phyloP scores from a whole-genome alignment of 2,113 vertebrate species.

The Zapus hudsonius region DNA sequence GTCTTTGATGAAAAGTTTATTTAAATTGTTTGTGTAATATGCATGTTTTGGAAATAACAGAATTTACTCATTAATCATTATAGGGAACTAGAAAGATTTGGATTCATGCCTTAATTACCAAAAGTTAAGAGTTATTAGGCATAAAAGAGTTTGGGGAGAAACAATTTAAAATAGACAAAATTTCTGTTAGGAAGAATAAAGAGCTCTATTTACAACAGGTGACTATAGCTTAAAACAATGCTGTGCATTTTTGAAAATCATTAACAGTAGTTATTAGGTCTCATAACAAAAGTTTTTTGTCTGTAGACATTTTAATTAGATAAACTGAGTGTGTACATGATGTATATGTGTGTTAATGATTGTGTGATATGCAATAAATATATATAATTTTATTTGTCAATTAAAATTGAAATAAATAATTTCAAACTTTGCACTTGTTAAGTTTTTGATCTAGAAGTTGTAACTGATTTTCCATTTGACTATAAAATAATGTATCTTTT shows the following conservation, averaged over 20 bases:
- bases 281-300: no score
- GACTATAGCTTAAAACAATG: not conserved
- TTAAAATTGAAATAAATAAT: conserved; percentile 8
- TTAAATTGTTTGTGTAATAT: no score
- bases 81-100: no score
- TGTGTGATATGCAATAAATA: not conserved
- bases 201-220: not conserved
- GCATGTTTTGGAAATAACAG: no score
- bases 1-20: no score
- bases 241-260: not conserved
- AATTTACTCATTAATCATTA: no score
- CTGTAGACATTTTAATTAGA: not conserved
- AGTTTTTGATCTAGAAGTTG: not conserved
- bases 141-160: no score
- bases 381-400: not conserved
- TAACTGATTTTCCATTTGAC: not conserved
- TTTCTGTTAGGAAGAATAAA: not conserved
- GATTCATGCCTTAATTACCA: no score
- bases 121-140: no score
- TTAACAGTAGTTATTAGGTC: no score
- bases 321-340: not conserved
- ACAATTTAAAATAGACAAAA: not conserved
- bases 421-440: not conserved
- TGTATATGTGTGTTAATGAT: not conserved
- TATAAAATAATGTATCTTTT: not conserved